phyloP scores from a whole-genome alignment of 1,140 invertebrate species.

The Sweltsa coloradensis region DNA sequence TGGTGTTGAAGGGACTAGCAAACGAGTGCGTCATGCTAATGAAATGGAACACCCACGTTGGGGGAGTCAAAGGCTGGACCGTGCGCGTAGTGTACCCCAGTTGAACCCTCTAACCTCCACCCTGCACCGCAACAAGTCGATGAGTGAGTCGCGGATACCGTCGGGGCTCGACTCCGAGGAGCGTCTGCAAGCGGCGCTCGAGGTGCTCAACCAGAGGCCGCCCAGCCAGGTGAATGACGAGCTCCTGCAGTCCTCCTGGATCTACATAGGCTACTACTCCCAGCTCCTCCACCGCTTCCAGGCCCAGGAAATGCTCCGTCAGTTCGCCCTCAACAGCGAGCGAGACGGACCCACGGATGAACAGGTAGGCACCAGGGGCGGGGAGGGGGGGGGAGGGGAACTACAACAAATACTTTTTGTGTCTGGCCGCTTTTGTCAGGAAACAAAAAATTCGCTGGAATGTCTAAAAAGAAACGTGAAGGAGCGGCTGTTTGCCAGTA shows the following conservation, averaged over 20 bases:
- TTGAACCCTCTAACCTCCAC: slow-evolving; percentile 10
- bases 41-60: too few species aligned
- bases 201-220: neutral
- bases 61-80: slow-evolving; percentile 5
- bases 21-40: too few species aligned
- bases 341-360: neutral
- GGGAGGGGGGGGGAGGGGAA: too few species aligned
- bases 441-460: too few species aligned
- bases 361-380: too few species aligned
- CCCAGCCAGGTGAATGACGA: neutral
- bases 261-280: slow-evolving; percentile 23
- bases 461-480: too few species aligned
- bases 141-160: slow-evolving; percentile 12
- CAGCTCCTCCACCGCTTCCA: slow-evolving; percentile 24
- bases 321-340: slow-evolving; percentile 15
- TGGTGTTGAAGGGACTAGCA: too few species aligned
- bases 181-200: neutral
- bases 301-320: slow-evolving; percentile 23
- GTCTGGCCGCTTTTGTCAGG: too few species aligned
- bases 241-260: slow-evolving; percentile 18
- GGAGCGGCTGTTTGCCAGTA: too few species aligned
- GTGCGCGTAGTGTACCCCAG: slow-evolving; percentile 12
- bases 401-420: too few species aligned
- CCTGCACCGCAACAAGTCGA: slow-evolving; percentile 8
- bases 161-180: neutral